Evolutionary conservation across 2,888 invertebrate genomes (phyloP), one percentile per base, ranked within the genome.

Genomic region (Lycaena phlaeas): DNA sequence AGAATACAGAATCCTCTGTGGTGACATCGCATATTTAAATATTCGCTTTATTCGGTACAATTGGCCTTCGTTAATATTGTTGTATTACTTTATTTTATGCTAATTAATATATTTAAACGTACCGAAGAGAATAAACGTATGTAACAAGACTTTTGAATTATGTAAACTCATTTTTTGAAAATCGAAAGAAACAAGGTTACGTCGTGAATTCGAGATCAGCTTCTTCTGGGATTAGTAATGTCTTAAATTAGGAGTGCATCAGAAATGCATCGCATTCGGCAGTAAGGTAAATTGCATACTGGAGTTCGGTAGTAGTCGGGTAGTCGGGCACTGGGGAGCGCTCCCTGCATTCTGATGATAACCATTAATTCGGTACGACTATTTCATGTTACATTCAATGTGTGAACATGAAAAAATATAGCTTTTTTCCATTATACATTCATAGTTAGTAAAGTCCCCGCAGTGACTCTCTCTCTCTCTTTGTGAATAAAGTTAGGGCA

Each of bases 341-440:
- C 31, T 31, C 27, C 38, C 25, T 44, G 41, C 38, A 44, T 44
- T 41, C 41, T 41, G 41, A 44, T 42, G 34, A 29, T 42, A 38
- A 31, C 36, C 42, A 44, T 44, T 44, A 44, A 38, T 38, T 28
- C 36, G 38, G 17, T 42, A 29, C 41, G 30, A 29, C 36, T 38
- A 37, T 38, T n/a, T 34, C 34, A 34, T 34, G 34, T 34, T 34
- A 18, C 34, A 22, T 17, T 17, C 9, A 4, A 34, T 2, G 18
- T 18, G 18, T 22, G 12, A 12, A 22, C 3, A 3, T 10, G 14
- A 11, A 12, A 12, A 6, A 18, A 18, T 18, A 18, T 18, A 18
- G 18, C 3, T 6, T 18, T 4, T 6, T 18, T n/a, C n/a, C n/a
- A n/a, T n/a, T n/a, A n/a, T n/a, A n/a, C n/a, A n/a, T n/a, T n/a